Base-by-base conservation (phyloP, 2,888 invertebrate species). In the Noctua comes region DNA sequence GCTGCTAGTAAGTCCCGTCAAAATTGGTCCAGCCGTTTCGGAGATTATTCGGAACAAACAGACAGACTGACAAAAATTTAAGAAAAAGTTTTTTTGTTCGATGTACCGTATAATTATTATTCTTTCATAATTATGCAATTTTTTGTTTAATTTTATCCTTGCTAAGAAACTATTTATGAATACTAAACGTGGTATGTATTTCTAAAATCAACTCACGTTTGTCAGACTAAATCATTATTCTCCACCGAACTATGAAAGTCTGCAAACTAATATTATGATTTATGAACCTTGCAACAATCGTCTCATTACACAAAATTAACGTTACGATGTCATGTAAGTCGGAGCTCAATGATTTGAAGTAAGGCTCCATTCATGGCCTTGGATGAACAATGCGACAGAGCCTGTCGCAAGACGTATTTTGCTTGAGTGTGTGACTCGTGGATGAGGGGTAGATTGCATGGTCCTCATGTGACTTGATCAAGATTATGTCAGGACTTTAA, bases 221-320 rank as follows among this genome's bases (percentile, higher is more conserved):
- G 5, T 2, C 13, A 65, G 1, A 65, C 65, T 1, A 24, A 65
- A 65, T n/a, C 24, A 65, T 40, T 36, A 36, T 36, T 64, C 18
- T 36, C 27, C 8, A 68, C 64, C 27, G 51, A 68, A 68, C 27
- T 74, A 54, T 6, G 43, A 43, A 21, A 48, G 16, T 81, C 43
- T 59, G 66, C 31, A 31, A 31, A 31, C 24, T 59, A 51, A 75
- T 31, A 64, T 64, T 69, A 76, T 70, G 69, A 70, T 76, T 76
- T 83, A 83, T 70, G 80, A 59, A 69, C 65, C 77, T 36, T 1
- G 24, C 16, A 57, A 18, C 57, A 3, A 46, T 6, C 69, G 66
- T 69, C 70, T 79, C 80, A 70, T 79, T 70, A 73, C 59, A 62
- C 68, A 46, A 46, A 65, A 5, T 27, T 62, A 71, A 68, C 57